Evolutionary conservation across 2,888 invertebrate genomes (phyloP), one percentile per base, ranked within the genome.

Genomic region (Drosophila demipolita): DNA sequence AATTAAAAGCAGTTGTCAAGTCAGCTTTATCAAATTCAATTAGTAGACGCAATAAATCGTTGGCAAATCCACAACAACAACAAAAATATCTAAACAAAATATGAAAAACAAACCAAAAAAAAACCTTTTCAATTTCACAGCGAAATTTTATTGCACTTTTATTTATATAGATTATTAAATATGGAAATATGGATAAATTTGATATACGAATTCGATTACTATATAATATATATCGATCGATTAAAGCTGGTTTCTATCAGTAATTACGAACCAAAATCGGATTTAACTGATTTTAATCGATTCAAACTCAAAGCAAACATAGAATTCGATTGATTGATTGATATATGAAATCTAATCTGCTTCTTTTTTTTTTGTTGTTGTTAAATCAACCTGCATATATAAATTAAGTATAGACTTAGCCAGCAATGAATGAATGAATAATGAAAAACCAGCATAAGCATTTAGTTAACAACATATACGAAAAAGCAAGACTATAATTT

Each of bases 11-110:
- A 73, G 57, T 73, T 76, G 68, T 62, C 78, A 69, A 57, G 75
- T 62, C 78, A 69, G 59, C 64, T 75, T 83, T 83, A 83, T 83
- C 87, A 83, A 87, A 87, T 83, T 83, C 83, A 87, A 83, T 83
- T 87, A 83, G 84, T 65, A 60, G 59, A 60, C 64, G 61, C 69
- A 36, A 57, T 58, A 73, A 73, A 73, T 62, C 54, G 62, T 49
- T 55, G 57, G 61, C 58, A 48, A 52, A 26, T 36, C 54, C 17
- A 50, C 45, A 40, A 40, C 48, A 58, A 54, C 36, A 38, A 66
- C 36, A 33, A 61, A 32, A 60, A 50, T 29, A 29, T 29, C 29
- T 29, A 53, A 49, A 4, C 42, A 52, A 53, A 42, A 52, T n/a
- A 40, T 29, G 32, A 32, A 32, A 45, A 23, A 35, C 23, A 20